These are phyloP conservation scores for Xyrichtys novacula DNA, from an alignment of 2,797 vertebrate genomes.

Conservation along the genomic window DNA sequence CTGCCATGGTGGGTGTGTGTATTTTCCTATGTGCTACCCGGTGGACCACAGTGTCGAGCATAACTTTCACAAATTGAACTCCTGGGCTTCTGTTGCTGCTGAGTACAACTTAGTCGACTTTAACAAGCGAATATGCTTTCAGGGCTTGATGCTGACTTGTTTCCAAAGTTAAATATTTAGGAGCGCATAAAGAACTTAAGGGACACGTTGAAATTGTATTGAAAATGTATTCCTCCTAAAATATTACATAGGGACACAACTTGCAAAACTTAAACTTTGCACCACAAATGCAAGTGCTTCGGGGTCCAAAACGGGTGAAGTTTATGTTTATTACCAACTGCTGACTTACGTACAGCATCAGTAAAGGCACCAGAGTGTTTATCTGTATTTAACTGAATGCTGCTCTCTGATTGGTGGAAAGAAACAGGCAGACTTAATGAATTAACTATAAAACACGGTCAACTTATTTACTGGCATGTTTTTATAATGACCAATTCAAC, in stretches of 20 bases:
- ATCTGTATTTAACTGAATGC: not conserved
- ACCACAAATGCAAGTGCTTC: too few relatives aligned
- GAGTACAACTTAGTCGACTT: constrained; percentile 42
- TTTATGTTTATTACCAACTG: not conserved
- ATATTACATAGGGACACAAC: too few relatives aligned
- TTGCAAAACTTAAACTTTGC: too few relatives aligned
- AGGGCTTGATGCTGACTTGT: too few relatives aligned
- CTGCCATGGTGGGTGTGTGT: constrained; percentile 9
- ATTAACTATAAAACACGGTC: not conserved
- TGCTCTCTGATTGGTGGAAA: not conserved
- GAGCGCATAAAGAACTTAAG: too few relatives aligned
- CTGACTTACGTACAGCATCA: constrained; percentile 9
- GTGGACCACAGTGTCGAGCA: not conserved
- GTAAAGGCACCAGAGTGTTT: constrained; percentile 2
- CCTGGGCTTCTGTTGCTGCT: constrained; percentile 23
- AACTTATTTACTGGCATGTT: too few relatives aligned
- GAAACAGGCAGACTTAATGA: not conserved
- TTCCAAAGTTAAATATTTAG: too few relatives aligned
- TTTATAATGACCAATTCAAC: not conserved
- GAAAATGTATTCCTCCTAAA: too few relatives aligned
- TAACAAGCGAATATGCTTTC: constrained; percentile 37
- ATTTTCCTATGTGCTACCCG: constrained; percentile 5
- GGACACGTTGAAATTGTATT: too few relatives aligned
- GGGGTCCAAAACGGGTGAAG: constrained; percentile 15
- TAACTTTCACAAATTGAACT: constrained; percentile 20